Evolutionary conservation across 1,140 invertebrate genomes (phyloP), one percentile per base, ranked within the genome.

Genomic region (Cotesia vestalis): DNA sequence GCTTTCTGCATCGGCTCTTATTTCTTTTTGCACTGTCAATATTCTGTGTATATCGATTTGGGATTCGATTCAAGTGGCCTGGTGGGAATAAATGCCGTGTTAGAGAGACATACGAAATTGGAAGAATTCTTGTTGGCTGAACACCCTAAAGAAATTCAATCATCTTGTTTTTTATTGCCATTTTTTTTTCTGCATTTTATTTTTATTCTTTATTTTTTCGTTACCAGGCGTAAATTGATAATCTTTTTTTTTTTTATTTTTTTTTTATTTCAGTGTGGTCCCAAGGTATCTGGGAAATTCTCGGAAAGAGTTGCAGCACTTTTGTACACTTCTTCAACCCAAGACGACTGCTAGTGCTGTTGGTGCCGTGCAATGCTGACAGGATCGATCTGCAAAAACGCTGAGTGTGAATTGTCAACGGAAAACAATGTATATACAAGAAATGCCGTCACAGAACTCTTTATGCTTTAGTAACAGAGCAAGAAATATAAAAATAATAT

Each of bases 291-390:
- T 1, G 78, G 78, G 8, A 80, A 82, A 27, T 81, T 84, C 62
- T 80, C 78, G 20, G 82, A 83, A 17, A 75, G 81, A 9, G 78
- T 83, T 51, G 83, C 81, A 12, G 81, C 81, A 1, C 80, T 84
- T 34, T 38, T 84, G 57, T 80, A 82, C 71, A 74, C 83, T 12
- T 82, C 81, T 0, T 79, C 81, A 8, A 79, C 79, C 17, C 81
- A 83, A 46, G 83, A 83, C 53, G 83, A 84, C 69, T 84, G 83
- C 82, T 83, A 84, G 79, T 84, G 71, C 63, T 52, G 20, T 71
- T 51, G 40, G 14, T 20, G 57, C 57, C 5, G 14, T 20, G 8
- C 3, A 27, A 9, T 35, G 20, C 34, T 62, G 35, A 46, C 20
- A 66, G 38, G 14, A 52, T 52, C 14, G 14, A 51, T 34, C 52